These are phyloP conservation scores for Excalfactoria chinensis DNA, from an alignment of 2,113 vertebrate species.

Conservation along the genomic window DNA sequence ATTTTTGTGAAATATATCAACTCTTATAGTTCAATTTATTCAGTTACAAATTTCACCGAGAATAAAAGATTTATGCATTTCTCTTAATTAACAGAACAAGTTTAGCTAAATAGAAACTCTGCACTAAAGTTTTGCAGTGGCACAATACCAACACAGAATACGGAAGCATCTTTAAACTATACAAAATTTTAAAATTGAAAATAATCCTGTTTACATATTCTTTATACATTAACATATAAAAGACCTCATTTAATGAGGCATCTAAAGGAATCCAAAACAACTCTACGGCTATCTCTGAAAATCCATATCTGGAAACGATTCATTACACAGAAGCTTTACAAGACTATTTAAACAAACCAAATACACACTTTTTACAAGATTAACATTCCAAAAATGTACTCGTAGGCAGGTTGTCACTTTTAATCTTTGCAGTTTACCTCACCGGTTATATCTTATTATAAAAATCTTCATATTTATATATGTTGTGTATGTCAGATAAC, in stretches of 20 bases:
- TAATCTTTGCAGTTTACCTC: constrained; percentile 61
- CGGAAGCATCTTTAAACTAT: constrained; percentile 84
- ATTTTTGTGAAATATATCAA: constrained; percentile 74
- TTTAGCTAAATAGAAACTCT: constrained; percentile 86
- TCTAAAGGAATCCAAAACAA: constrained; percentile 80
- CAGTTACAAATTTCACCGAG: constrained; percentile 80
- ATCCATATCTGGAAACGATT: constrained; percentile 77
- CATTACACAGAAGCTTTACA: constrained; percentile 83
- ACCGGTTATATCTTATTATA: constrained; percentile 70
- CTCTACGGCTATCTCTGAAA: constrained; percentile 80
- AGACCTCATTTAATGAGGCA: constrained; percentile 82
- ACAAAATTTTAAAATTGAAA: constrained; percentile 84
- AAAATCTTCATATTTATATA: constrained; percentile 75
- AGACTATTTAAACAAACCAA: constrained; percentile 83
- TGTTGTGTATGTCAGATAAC: constrained; percentile 68
- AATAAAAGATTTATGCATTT: constrained; percentile 86
- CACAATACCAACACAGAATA: constrained; percentile 81
- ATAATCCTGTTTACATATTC: constrained; percentile 82
- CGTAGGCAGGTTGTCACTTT: constrained; percentile 65
- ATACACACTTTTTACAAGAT: constrained; percentile 85
- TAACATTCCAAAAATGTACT: constrained; percentile 72
- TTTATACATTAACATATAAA: constrained; percentile 87
- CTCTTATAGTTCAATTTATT: constrained; percentile 83
- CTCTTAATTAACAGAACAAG: constrained; percentile 80
- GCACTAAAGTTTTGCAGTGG: constrained; percentile 81